phyloP scores from a whole-genome alignment of 2,888 invertebrate genomes.

The Nymphalis polychloros region DNA sequence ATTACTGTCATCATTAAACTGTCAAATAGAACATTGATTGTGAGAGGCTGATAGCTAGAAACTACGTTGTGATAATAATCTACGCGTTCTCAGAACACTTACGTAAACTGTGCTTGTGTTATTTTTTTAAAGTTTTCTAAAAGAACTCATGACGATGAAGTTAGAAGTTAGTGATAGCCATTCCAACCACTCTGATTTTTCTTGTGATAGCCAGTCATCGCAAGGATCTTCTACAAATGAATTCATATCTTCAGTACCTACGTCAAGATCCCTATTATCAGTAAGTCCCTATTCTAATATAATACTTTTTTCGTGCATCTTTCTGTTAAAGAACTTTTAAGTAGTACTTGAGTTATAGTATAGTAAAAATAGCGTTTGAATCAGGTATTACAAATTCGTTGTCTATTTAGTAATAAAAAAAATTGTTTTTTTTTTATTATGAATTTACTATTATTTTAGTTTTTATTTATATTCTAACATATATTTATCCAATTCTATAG shows the following conservation, averaged over 20 bases:
- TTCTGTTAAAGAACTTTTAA: too few species aligned
- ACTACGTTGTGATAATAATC: conserved; percentile 48
- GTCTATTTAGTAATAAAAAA: too few species aligned
- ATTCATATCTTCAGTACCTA: conserved; percentile 61
- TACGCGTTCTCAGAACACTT: conserved; percentile 47
- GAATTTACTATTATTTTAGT: too few species aligned
- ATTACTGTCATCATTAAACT: conserved; percentile 63
- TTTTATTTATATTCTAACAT: background rate
- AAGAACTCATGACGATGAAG: conserved; percentile 80
- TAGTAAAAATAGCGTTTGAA: too few species aligned
- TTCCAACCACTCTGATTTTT: conserved; percentile 83
- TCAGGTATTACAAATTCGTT: too few species aligned
- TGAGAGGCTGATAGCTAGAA: conserved; percentile 32
- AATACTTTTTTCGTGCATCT: too few species aligned
- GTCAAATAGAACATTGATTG: conserved; percentile 53
- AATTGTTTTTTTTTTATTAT: too few species aligned
- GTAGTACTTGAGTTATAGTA: too few species aligned
- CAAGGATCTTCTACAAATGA: conserved; percentile 81
- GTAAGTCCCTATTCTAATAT: conserved; percentile 53
- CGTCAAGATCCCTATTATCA: conserved; percentile 65
- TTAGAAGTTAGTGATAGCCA: conserved; percentile 82
- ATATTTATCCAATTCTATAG: background rate
- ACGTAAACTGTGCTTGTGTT: conserved; percentile 50
- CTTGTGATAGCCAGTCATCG: conserved; percentile 83
- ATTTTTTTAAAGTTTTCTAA: conserved; percentile 46